phyloP scores from a whole-genome alignment of 2,797 vertebrate genomes.

The Apodemus agrarius region DNA sequence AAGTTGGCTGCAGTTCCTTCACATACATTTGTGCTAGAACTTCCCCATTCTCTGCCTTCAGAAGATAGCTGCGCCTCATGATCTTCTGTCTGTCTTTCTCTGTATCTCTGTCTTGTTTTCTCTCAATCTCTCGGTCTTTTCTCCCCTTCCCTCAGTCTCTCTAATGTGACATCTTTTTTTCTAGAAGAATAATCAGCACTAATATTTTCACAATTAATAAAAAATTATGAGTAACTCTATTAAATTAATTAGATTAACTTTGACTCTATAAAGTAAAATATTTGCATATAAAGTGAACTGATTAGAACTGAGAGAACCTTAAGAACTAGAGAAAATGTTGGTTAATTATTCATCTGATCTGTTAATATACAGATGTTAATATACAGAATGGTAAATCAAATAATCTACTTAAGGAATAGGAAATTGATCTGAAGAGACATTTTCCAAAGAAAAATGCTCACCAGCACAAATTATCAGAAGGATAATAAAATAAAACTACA shows the following conservation, averaged over 20 bases:
- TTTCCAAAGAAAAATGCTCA: not conserved
- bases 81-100: not conserved
- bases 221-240: not conserved
- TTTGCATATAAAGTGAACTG: not conserved
- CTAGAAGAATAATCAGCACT: not conserved
- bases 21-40: not conserved
- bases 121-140: not conserved
- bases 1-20: not conserved
- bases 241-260: not conserved
- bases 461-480: not conserved
- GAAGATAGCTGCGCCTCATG: not conserved
- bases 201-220: not conserved
- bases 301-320: not conserved
- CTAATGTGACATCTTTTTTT: not conserved
- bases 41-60: not conserved
- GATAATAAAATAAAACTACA: not conserved
- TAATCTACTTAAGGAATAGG: not conserved
- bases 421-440: not conserved
- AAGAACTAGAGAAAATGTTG: not conserved
- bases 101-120: not conserved
- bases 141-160: not conserved
- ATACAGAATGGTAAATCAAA: not conserved
- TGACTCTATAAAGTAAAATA: constrained; percentile 1
- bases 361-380: not conserved
- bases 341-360: not conserved